Percentiles rank a stretch among this genome's conserved stretches.
Conservation (phyloP, 2,888 invertebrate genomes). For the Morpho helenor region DNA sequence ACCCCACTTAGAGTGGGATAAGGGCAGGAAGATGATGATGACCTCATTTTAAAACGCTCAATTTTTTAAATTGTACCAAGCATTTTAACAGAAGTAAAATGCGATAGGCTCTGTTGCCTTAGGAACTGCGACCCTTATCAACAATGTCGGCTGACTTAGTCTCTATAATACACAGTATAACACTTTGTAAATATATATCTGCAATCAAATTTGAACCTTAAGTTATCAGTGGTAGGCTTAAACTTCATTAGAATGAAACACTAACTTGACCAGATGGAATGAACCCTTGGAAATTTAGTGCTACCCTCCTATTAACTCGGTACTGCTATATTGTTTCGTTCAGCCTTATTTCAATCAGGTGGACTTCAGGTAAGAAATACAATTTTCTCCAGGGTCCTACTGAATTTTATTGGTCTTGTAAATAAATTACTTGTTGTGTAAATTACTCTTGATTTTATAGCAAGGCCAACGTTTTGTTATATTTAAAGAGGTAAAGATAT, state of each 20-base stretch:
- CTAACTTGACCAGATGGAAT: constrained; percentile 30
- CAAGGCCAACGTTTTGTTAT: background rate
- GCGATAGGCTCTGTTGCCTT: constrained; percentile 61
- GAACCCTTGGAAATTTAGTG: constrained; percentile 51
- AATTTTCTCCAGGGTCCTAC: constrained; percentile 18
- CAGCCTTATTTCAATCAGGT: constrained; percentile 60
- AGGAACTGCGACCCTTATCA: constrained; percentile 71
- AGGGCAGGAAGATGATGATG: background rate
- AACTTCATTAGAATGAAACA: constrained; percentile 18
- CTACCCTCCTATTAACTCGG: constrained; percentile 57
- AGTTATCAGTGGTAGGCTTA: constrained; percentile 7
- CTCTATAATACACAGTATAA: constrained; percentile 58
- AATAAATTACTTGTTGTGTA: constrained; percentile 19
- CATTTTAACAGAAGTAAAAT: constrained; percentile 51
- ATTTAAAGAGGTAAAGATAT: no score
- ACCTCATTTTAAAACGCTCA: background rate
- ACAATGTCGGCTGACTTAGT: constrained; percentile 57
- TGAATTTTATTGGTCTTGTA: constrained; percentile 23
- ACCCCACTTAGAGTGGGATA: no score
- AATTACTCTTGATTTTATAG: constrained; percentile 4
- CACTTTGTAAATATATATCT: constrained; percentile 36
- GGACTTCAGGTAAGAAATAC: constrained; percentile 29
- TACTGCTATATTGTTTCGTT: constrained; percentile 58
- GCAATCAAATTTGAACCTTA: constrained; percentile 34
- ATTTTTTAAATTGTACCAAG: constrained; percentile 32